Evolutionary conservation across 2,113 vertebrate genomes (phyloP).

Genomic region (Cebus imitator): DNA sequence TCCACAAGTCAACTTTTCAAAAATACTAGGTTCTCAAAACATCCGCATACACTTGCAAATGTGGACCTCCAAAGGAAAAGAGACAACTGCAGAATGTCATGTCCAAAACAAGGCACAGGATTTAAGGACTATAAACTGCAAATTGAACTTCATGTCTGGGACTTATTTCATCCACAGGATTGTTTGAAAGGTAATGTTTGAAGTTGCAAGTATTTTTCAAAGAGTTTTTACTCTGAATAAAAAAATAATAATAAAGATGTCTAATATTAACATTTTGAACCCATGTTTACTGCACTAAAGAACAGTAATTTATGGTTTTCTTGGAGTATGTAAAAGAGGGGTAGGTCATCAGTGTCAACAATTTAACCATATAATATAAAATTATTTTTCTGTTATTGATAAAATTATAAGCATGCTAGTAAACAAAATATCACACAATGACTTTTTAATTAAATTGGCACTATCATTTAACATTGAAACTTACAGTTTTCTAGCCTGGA

Average conservation of each 20-base stretch:
- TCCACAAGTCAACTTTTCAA: slow-evolving; percentile 35
- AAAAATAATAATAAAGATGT: not conserved
- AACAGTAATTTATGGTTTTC: not conserved
- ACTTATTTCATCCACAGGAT: not conserved
- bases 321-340: not conserved
- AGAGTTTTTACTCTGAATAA: not conserved
- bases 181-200: not conserved
- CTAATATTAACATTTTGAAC: not conserved
- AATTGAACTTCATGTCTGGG: not conserved
- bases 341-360: not conserved
- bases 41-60: slow-evolving; percentile 11
- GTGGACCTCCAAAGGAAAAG: not conserved
- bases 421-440: not conserved
- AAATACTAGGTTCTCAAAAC: not conserved
- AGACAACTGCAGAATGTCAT: not conserved
- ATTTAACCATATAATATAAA: not conserved
- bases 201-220: not conserved
- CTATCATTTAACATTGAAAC: not conserved
- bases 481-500: not conserved
- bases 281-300: not conserved
- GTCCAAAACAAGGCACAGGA: not conserved
- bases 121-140: not conserved
- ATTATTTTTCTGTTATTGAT: not conserved
- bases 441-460: not conserved
- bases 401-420: not conserved